These are phyloP conservation scores for Agrilus planipennis DNA, from an alignment of 1,140 invertebrate genomes.

Conservation along the genomic window DNA sequence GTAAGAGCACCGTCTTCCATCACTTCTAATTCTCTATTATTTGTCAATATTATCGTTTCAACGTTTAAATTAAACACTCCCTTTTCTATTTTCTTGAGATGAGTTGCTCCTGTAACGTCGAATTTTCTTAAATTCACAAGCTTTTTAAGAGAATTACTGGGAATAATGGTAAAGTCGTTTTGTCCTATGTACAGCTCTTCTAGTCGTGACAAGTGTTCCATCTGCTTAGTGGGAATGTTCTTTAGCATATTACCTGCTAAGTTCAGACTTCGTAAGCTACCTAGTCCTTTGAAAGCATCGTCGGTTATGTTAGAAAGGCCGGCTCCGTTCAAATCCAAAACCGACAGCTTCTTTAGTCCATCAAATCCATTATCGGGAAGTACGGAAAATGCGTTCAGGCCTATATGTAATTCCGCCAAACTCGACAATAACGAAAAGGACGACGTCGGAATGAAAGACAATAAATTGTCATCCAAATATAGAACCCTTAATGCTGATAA, in stretches of 20 bases:
- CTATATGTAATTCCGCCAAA: constrained; percentile 71
- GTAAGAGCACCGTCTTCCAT: constrained; percentile 64
- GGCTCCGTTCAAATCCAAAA: constrained; percentile 68
- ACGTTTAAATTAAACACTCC: constrained; percentile 75
- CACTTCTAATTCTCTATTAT: constrained; percentile 57
- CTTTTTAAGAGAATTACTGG: constrained; percentile 60
- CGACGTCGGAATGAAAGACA: constrained; percentile 59
- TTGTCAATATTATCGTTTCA: constrained; percentile 60
- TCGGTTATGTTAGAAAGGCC: constrained; percentile 63
- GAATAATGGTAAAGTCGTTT: constrained; percentile 60
- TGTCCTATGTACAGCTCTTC: constrained; percentile 72
- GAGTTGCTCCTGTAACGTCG: constrained; percentile 61
- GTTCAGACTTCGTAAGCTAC: constrained; percentile 58
- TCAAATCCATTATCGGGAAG: constrained; percentile 64
- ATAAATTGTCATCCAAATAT: constrained; percentile 74
- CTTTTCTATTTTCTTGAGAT: constrained; percentile 55
- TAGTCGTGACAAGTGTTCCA: constrained; percentile 55
- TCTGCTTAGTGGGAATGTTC: constrained; percentile 60
- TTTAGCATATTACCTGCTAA: constrained; percentile 66
- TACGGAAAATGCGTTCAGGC: constrained; percentile 64
- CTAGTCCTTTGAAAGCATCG: constrained; percentile 61
- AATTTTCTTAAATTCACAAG: constrained; percentile 61
- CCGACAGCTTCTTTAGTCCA: constrained; percentile 56
- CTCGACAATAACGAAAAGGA: constrained; percentile 58
- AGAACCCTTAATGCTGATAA: constrained; percentile 61